Conservation (phyloP, 2,113 vertebrate genomes). For the Ictalurus punctatus region DNA sequence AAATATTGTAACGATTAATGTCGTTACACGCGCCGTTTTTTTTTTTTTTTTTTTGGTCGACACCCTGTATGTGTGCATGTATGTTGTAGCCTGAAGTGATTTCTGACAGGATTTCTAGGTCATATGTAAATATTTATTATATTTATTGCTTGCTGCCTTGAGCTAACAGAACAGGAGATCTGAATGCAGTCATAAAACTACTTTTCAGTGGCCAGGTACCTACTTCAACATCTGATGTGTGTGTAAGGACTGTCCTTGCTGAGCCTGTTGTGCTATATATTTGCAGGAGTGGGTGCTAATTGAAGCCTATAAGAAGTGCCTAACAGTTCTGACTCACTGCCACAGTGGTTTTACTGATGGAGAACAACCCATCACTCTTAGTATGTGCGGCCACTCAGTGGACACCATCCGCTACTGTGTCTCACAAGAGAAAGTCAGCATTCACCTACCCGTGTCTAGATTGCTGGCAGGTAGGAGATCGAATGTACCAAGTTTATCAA, state of each 20-base stretch:
- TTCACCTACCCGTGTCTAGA: slow-evolving; percentile 93
- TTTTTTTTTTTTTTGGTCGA: no score
- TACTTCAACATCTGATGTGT: no score
- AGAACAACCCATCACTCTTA: slow-evolving; percentile 90
- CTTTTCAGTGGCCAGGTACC: no score
- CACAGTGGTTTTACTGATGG: slow-evolving; percentile 89
- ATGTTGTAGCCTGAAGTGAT: background rate
- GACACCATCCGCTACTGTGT: slow-evolving; percentile 96
- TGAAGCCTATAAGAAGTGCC: slow-evolving; percentile 92
- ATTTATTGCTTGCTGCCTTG: background rate
- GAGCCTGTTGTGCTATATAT: background rate
- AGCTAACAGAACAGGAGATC: no score
- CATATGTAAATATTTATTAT: background rate
- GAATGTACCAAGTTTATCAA: background rate
- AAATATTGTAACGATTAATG: no score
- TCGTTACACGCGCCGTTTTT: no score
- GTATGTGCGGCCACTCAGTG: slow-evolving; percentile 88
- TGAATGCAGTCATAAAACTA: no score
- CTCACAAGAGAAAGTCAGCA: slow-evolving; percentile 97
- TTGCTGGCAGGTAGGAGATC: slow-evolving; percentile 89
- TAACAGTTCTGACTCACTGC: slow-evolving; percentile 84
- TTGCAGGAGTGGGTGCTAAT: slow-evolving; percentile 89
- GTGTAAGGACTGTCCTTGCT: background rate
- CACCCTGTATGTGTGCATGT: background rate
- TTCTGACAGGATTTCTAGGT: background rate